These are phyloP conservation scores for Charadrius vociferus DNA, from an alignment of 2,113 vertebrate species.

Conservation along the genomic window DNA sequence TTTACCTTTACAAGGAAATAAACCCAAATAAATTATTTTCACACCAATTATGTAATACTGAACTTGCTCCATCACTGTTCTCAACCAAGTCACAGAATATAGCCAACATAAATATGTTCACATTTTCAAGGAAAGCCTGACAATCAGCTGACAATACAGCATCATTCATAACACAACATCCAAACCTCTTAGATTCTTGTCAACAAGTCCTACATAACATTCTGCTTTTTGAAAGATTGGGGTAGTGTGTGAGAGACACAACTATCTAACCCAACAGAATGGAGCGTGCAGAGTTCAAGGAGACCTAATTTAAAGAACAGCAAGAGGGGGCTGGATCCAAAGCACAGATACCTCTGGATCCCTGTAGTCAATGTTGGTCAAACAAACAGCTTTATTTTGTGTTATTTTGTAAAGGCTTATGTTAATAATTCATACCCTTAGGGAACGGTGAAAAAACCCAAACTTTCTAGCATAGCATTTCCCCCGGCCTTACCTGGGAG, in stretches of 20 bases:
- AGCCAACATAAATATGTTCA: not conserved
- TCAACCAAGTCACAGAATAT: not conserved
- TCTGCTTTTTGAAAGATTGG: not conserved
- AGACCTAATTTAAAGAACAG: not conserved
- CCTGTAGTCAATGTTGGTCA: not conserved
- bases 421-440: not conserved
- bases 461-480: not conserved
- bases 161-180: not conserved
- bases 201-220: not conserved
- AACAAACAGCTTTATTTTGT: not conserved
- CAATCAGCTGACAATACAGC: not conserved
- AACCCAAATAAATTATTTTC: not conserved
- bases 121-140: not conserved
- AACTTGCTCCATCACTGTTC: not conserved
- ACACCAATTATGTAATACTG: not conserved
- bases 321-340: not conserved
- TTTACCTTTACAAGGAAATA: constrained; percentile 8
- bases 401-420: not conserved
- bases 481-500: not conserved
- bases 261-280: not conserved
- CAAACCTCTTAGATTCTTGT: not conserved
- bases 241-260: not conserved
- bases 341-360: not conserved
- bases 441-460: accelerated
- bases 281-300: not conserved